Percentiles rank a stretch among this genome's conserved stretches.
phyloP scores from a whole-genome alignment of 2,113 vertebrate genomes.

The Myxocyprinus asiaticus region DNA sequence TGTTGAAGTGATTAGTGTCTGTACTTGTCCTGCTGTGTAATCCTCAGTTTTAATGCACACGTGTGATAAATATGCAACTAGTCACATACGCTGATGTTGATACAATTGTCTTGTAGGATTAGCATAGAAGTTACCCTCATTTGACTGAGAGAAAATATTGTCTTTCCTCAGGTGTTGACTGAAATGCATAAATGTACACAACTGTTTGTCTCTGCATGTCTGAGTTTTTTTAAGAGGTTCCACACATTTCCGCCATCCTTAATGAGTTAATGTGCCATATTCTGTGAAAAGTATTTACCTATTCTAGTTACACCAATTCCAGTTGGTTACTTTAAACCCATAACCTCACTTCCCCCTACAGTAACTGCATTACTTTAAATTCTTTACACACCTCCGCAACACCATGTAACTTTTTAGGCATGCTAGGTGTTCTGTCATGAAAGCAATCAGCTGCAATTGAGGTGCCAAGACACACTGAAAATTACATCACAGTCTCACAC shows the following conservation, averaged over 20 bases:
- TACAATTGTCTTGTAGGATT: neutral
- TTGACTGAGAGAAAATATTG: neutral
- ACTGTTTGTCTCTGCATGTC: slow-evolving; percentile 1
- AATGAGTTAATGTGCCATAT: slow-evolving; percentile 10
- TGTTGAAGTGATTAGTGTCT: too few relatives aligned
- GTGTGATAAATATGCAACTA: neutral
- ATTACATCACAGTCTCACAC: neutral
- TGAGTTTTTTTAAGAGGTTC: slow-evolving; percentile 34
- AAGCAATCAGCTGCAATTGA: neutral
- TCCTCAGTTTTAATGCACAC: neutral
- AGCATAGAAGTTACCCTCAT: neutral
- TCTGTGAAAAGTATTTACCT: slow-evolving; percentile 6
- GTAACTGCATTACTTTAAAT: slow-evolving; percentile 54
- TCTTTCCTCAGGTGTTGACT: slow-evolving; percentile 7
- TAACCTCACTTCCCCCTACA: slow-evolving; percentile 32
- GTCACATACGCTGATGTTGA: neutral
- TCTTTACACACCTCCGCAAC: neutral
- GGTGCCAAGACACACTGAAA: neutral
- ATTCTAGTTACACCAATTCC: slow-evolving; percentile 14
- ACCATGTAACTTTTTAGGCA: slow-evolving; percentile 30
- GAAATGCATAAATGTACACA: neutral
- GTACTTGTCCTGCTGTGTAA: neutral
- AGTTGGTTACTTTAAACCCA: slow-evolving; percentile 18
- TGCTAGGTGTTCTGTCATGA: slow-evolving; percentile 6
- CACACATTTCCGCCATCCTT: slow-evolving; percentile 11